Percentiles rank a stretch among this genome's conserved stretches.
phyloP scores from a whole-genome alignment of 2,797 vertebrate genomes.

The Eupleurogrammus muticus region DNA sequence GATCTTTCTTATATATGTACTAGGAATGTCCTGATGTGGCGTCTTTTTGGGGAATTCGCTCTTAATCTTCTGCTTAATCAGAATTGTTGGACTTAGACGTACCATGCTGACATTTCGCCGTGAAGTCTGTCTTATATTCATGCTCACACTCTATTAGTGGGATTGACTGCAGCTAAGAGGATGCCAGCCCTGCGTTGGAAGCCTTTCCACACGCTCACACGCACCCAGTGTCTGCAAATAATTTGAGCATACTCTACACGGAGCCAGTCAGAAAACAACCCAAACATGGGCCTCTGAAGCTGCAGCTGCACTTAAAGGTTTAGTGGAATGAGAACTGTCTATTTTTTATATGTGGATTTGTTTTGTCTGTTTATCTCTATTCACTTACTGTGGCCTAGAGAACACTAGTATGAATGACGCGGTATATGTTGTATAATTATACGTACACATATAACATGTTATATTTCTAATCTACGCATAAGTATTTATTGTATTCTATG shows the following conservation, averaged over 20 bases:
- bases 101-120: background rate
- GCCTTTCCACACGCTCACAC: background rate
- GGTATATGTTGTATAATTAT: too few species aligned
- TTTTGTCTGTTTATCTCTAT: too few species aligned
- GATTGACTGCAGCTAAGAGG: conserved; percentile 7
- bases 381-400: too few species aligned
- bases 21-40: background rate
- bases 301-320: too few species aligned
- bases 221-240: background rate
- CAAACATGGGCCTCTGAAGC: background rate
- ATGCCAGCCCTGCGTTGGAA: background rate
- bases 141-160: background rate
- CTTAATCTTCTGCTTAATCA: background rate
- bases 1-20: background rate
- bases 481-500: background rate
- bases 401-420: too few species aligned
- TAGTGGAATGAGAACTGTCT: too few species aligned
- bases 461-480: background rate
- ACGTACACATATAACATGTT: too few species aligned
- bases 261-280: background rate
- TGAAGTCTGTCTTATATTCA: background rate
- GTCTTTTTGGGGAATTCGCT: background rate
- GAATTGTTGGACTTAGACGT: background rate
- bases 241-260: background rate
- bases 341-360: too few species aligned